A percentile compares a stretch with the other conserved stretches of the same genome.
These are phyloP conservation scores for Cephalotes varians DNA, from an alignment of 2,888 invertebrate species.

Conservation along the genomic window DNA sequence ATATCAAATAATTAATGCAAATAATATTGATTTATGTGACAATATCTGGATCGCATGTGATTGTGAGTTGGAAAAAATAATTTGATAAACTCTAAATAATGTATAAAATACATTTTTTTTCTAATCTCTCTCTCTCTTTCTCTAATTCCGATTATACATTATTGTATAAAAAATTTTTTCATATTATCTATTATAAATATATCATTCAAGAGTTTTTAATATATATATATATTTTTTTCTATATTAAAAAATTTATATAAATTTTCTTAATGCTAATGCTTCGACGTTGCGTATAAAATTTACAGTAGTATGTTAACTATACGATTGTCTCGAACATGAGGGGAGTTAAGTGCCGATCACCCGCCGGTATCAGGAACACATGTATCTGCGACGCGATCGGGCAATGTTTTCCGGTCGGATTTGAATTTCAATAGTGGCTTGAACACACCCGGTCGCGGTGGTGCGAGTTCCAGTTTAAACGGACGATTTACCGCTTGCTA, in stretches of 20 bases:
- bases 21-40: background rate
- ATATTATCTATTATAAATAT: background rate
- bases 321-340: background rate
- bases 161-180: background rate
- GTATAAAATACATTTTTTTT: background rate
- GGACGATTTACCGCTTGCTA: slow-evolving; percentile 59
- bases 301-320: background rate
- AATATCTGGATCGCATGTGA: background rate
- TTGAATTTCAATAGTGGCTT: slow-evolving; percentile 67
- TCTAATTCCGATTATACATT: background rate
- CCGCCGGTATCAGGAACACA: slow-evolving; percentile 26
- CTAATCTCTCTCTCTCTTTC: too few species aligned
- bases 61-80: background rate
- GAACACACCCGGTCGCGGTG: slow-evolving; percentile 5
- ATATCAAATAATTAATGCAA: background rate
- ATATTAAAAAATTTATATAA: background rate
- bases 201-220: background rate
- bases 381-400: slow-evolving; percentile 40
- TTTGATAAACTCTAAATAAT: background rate
- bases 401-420: slow-evolving; percentile 52
- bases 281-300: background rate
- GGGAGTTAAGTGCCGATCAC: slow-evolving; percentile 23
- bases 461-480: slow-evolving; percentile 68
- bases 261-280: background rate
- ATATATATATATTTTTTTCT: background rate